phyloP scores from a whole-genome alignment of 2,113 vertebrate species.

The Rallus limicola region DNA sequence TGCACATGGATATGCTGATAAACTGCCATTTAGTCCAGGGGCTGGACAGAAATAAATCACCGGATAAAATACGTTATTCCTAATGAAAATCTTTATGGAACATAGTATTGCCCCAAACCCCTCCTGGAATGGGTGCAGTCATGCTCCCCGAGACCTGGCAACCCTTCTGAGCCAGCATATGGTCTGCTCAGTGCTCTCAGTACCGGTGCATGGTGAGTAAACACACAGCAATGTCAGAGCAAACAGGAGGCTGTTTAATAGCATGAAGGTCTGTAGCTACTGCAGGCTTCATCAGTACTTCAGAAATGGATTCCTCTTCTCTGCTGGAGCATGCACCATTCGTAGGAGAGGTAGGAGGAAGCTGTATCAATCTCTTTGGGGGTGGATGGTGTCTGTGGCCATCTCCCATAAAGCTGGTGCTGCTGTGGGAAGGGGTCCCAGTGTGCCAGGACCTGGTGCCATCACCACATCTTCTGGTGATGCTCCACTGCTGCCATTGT shows the following conservation, averaged over 20 bases:
- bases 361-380: background rate
- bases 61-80: background rate
- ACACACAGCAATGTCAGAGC: background rate
- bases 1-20: background rate
- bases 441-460: background rate
- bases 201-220: background rate
- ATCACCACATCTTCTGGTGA: background rate
- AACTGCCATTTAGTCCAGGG: constrained; percentile 1
- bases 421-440: background rate
- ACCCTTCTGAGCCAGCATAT: background rate
- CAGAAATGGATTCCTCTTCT: background rate
- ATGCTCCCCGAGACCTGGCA: constrained; percentile 20
- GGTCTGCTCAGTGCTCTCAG: background rate
- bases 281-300: background rate
- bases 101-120: background rate
- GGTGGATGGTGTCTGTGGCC: background rate
- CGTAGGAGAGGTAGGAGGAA: background rate
- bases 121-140: background rate
- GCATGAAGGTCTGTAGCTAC: background rate
- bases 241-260: background rate
- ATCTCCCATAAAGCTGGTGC: background rate
- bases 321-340: background rate
- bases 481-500: accelerated
- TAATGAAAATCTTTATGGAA: background rate
- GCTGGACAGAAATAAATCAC: constrained; percentile 6